Conservation (phyloP, 2,888 invertebrate species). For the Tetragonula carbonaria region DNA sequence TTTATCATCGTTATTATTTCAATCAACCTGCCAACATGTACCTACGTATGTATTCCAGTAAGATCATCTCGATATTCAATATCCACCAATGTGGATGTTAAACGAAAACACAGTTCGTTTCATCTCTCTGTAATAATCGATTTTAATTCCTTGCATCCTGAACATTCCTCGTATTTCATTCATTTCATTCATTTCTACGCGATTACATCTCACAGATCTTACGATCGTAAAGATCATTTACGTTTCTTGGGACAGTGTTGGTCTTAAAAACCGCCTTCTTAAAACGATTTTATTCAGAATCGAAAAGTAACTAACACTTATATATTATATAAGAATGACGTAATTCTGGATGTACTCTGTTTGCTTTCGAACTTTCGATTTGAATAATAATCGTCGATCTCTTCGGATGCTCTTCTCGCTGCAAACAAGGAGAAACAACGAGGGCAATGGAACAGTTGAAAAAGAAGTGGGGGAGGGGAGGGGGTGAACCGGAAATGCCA, state of each 20-base stretch:
- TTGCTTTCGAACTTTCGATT: too few relatives aligned
- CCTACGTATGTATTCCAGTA: too few relatives aligned
- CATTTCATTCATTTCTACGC: not conserved
- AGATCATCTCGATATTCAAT: not conserved
- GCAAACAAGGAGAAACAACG: not conserved
- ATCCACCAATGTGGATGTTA: not conserved
- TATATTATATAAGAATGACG: too few relatives aligned
- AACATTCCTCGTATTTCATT: not conserved
- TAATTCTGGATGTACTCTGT: too few relatives aligned
- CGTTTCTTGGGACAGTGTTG: not conserved
- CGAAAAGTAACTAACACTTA: not conserved
- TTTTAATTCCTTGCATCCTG: not conserved
- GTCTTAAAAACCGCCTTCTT: too few relatives aligned
- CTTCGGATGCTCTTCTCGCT: too few relatives aligned
- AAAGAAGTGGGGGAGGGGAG: constrained; percentile 3
- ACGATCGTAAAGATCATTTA: not conserved
- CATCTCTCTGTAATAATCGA: not conserved
- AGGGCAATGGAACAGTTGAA: constrained; percentile 1
- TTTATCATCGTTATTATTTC: not conserved
- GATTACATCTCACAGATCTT: not conserved
- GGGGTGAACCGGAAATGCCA: constrained; percentile 44
- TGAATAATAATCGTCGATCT: too few relatives aligned
- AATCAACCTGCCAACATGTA: not conserved
- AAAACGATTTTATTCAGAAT: too few relatives aligned
- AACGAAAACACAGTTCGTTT: not conserved